These are phyloP conservation scores for Drosophila subobscura DNA, from an alignment of 1,140 invertebrate genomes.

Conservation along the genomic window DNA sequence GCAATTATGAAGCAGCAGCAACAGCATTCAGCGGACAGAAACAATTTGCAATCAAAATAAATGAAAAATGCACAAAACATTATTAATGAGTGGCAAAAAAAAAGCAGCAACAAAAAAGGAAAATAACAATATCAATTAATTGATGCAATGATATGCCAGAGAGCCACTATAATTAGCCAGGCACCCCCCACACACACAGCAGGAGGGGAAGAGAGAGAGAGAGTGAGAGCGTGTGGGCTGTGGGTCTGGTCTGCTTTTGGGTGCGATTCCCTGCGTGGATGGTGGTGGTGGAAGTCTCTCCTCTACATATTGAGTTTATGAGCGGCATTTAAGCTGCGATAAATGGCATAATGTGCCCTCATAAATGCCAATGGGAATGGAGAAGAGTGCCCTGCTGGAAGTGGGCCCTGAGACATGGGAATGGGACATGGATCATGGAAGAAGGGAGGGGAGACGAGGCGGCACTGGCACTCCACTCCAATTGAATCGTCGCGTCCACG, in stretches of 20 bases:
- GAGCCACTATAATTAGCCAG: constrained; percentile 28
- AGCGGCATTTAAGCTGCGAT: constrained; percentile 76
- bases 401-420: constrained; percentile 4
- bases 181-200: constrained; percentile 1
- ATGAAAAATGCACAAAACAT: constrained; percentile 29
- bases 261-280: not conserved
- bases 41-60: constrained; percentile 19
- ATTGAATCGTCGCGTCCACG: constrained; percentile 66
- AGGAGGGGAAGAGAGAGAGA: not conserved
- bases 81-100: constrained; percentile 40
- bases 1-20: constrained; percentile 33
- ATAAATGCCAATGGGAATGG: constrained; percentile 65
- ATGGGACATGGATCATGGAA: not conserved
- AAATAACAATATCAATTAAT: constrained; percentile 56
- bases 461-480: constrained; percentile 53
- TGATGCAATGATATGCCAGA: constrained; percentile 24
- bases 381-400: not conserved
- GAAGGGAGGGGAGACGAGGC: not conserved
- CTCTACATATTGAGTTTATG: constrained; percentile 55
- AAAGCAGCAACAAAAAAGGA: constrained; percentile 2
- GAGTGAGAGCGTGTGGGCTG: too few species aligned
- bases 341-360: constrained; percentile 80
- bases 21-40: constrained; percentile 8
- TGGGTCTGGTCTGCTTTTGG: too few species aligned
- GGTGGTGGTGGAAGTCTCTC: constrained; percentile 16